Evolutionary conservation across 2,888 invertebrate species (phyloP), one percentile per base, ranked within the genome.

Genomic region (Macrosoma leucophasiata): DNA sequence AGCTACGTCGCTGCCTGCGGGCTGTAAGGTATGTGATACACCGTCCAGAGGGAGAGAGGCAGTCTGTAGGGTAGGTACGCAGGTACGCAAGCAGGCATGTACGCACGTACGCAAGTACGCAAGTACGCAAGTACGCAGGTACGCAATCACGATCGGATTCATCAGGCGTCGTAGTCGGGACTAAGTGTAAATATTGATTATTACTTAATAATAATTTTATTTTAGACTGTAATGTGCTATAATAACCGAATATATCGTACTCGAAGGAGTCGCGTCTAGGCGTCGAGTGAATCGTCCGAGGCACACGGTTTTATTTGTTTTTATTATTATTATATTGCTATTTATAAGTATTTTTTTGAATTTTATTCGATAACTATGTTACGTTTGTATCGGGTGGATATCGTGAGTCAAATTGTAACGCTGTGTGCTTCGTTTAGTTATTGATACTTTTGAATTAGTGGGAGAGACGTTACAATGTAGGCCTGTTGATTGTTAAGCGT

Each of bases 191-290:
- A 81, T 78, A 81, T 77, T 71, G 70, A 73, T 77, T 69, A 77
- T 75, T 78, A 81, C 76, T 71, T 72, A 70, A 71, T 79, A 69
- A 71, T 81, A 75, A 77, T 76, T 66, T 75, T 77, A 76, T 75
- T 73, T 71, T 81, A 79, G 77, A 76, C 64, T 71, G 62, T 67
- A 63, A 67, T 71, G 81, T 81, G 81, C 81, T 81, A 78, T 52
- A 48, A 49, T 77, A 77, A 71, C 67, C 66, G 68, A 70, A 62
- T 59, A 63, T 64, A 56, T 55, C 46, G 41, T 50, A 48, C 47
- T 46, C 43, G 46, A 47, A n/a, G 39, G 32, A 37, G 34, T 23
- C 28, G 17, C 33, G 37, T 38, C 36, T 36, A 31, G 28, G 17
- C 33, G 37, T 38, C 36, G 34, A 31, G 28, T 25, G 39, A 22